phyloP scores from a whole-genome alignment of 2,113 vertebrate species.

The Motacilla tschutschensis region DNA sequence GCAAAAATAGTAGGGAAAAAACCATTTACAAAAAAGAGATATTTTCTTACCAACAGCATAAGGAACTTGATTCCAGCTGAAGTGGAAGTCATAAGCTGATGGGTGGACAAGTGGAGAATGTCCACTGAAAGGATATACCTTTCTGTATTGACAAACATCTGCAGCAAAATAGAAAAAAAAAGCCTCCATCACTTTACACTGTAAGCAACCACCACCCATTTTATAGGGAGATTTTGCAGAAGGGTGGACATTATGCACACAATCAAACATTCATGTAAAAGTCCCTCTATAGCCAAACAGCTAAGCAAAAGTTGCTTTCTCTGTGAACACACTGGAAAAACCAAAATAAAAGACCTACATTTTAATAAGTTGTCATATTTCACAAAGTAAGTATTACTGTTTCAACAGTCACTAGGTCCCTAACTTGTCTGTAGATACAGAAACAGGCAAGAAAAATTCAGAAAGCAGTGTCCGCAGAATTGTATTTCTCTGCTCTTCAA shows the following conservation, averaged over 20 bases:
- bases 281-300: neutral
- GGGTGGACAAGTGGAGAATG: constrained; percentile 91
- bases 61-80: constrained; percentile 99
- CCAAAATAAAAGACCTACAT: neutral
- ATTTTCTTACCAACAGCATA: constrained; percentile 87
- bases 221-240: neutral
- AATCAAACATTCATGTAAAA: neutral
- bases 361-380: neutral
- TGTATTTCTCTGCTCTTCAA: neutral
- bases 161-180: neutral
- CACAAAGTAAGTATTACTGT: neutral
- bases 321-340: neutral
- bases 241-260: neutral
- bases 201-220: neutral
- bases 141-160: constrained; percentile 96
- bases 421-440: neutral
- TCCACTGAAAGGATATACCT: constrained; percentile 92
- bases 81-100: constrained; percentile 93
- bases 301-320: neutral
- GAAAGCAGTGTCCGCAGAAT: neutral
- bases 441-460: neutral
- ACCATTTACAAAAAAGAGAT: fast-evolving
- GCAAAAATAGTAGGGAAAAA: neutral
- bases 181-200: neutral
- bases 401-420: neutral